A percentile compares a stretch with the other conserved stretches of the same genome.
Conservation (phyloP, 2,888 invertebrate genomes). For the Hydrotaea cyrtoneurina region DNA sequence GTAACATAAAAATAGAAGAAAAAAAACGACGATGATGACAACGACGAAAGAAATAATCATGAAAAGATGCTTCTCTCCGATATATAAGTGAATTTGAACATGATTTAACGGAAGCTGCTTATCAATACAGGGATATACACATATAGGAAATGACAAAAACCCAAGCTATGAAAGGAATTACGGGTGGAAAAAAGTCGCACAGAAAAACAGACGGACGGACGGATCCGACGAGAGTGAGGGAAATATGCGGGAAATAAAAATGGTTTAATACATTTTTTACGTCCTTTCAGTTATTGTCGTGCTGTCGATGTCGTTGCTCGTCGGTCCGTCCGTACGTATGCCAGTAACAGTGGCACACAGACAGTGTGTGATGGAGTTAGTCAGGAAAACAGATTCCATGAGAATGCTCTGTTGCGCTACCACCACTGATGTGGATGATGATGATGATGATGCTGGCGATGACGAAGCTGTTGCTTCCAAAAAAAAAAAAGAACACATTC, state of each 20-base stretch:
- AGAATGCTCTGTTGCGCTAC: background rate
- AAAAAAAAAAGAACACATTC: background rate
- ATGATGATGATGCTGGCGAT: constrained; percentile 32
- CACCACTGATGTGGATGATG: background rate
- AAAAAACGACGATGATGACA: constrained; percentile 3
- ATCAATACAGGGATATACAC: constrained; percentile 63
- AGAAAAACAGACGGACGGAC: background rate
- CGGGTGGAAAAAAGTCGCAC: background rate
- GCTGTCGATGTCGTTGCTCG: background rate
- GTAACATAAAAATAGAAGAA: background rate
- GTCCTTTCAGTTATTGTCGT: background rate
- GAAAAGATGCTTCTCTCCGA: constrained; percentile 2
- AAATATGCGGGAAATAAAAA: constrained; percentile 33
- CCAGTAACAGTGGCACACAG: background rate
- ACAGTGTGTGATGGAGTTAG: background rate
- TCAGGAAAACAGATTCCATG: background rate
- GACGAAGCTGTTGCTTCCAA: constrained; percentile 50
- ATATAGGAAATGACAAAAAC: constrained; percentile 59
- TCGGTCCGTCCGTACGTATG: background rate
- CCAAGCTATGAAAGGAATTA: background rate
- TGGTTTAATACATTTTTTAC: constrained; percentile 35
- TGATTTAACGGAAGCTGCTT: constrained; percentile 64
- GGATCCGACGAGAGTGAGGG: background rate
- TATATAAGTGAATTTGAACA: constrained; percentile 55
- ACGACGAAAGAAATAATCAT: constrained; percentile 34